Conservation (phyloP, 1,140 invertebrate genomes). For the Neotoxoptera formosana region DNA sequence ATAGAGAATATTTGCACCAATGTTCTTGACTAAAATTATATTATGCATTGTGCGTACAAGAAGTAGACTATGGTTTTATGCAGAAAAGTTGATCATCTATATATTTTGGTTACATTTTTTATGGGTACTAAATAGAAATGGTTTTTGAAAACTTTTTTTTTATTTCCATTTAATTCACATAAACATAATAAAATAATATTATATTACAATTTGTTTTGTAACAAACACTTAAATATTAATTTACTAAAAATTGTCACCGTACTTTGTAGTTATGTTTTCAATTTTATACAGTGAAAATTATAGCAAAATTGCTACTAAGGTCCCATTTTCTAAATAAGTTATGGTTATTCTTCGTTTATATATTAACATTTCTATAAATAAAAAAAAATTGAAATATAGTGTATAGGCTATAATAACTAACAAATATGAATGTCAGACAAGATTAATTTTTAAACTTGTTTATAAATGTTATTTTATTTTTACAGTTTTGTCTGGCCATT, state of each 20-base stretch:
- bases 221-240: not conserved
- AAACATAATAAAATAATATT: not conserved
- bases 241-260: not conserved
- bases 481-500: not conserved
- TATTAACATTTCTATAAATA: not conserved
- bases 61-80: not conserved
- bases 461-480: constrained; percentile 9
- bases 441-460: not conserved
- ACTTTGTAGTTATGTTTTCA: not conserved
- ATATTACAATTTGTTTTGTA: not conserved
- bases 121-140: too few relatives aligned
- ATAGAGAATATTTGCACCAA: not conserved
- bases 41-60: too few relatives aligned
- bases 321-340: too few relatives aligned
- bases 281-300: not conserved
- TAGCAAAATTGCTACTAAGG: not conserved
- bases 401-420: not conserved
- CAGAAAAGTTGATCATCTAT: too few relatives aligned
- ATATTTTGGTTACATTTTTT: too few relatives aligned
- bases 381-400: not conserved
- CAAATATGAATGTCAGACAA: not conserved
- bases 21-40: too few relatives aligned
- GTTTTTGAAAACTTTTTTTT: not conserved
- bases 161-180: not conserved
- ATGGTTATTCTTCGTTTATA: not conserved